Conservation (phyloP, 23 tunicate species). For the Aplidium turbinatum region DNA sequence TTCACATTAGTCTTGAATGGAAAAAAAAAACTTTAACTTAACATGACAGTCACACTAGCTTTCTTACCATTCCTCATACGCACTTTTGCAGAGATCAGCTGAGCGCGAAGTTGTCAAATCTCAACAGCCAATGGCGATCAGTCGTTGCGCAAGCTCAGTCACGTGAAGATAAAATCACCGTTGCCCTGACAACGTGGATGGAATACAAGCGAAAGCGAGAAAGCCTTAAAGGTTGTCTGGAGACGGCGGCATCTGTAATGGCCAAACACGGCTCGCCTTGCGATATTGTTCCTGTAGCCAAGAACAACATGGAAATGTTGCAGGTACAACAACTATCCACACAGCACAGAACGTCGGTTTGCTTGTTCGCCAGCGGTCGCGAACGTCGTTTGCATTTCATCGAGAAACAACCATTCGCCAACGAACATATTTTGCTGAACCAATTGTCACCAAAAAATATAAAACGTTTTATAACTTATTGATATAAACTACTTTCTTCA, state of each 20-base stretch:
- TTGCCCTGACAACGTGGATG: constrained; percentile 37
- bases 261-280: background rate
- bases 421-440: too few species aligned
- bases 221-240: background rate
- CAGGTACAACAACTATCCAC: background rate
- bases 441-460: too few species aligned
- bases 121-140: constrained; percentile 52
- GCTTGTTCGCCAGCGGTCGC: too few species aligned
- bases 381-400: too few species aligned
- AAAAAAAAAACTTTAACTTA: too few species aligned
- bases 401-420: too few species aligned
- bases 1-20: too few species aligned
- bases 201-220: constrained; percentile 15
- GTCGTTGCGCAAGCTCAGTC: constrained; percentile 37
- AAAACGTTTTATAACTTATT: too few species aligned
- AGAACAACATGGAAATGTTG: background rate
- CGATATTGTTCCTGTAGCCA: background rate
- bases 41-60: background rate
- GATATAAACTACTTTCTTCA: too few species aligned
- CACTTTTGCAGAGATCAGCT: constrained; percentile 41
- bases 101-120: constrained; percentile 28
- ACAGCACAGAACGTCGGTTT: too few species aligned
- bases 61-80: too few species aligned
- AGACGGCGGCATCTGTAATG: background rate
- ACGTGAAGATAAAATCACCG: constrained; percentile 33